These are phyloP conservation scores for Cryptophagus acutangulus DNA, from an alignment of 2,888 invertebrate genomes.

Conservation along the genomic window DNA sequence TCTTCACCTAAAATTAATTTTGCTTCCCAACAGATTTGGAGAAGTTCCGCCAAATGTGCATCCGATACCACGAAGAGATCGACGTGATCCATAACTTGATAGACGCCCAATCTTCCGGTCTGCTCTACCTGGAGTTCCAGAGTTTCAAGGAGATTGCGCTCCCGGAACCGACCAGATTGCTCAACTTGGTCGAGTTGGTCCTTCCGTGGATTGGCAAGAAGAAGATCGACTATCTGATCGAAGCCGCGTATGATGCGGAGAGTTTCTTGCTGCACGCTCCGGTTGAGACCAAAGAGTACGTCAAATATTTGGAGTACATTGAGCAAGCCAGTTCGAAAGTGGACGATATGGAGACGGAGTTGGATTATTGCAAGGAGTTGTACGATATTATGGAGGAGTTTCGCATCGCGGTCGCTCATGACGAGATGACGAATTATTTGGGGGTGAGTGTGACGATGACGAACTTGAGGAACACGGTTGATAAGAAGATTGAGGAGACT, in stretches of 20 bases:
- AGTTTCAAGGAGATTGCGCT: conserved; percentile 68
- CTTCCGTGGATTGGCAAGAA: conserved; percentile 67
- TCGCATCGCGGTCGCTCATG: conserved; percentile 64
- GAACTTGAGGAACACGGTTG: conserved; percentile 63
- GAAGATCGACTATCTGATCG: conserved; percentile 52
- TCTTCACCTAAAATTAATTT: neutral
- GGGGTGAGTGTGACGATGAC: conserved; percentile 60
- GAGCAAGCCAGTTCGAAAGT: conserved; percentile 63
- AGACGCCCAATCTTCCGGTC: conserved; percentile 64
- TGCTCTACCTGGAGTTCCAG: conserved; percentile 64
- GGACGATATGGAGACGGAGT: conserved; percentile 63
- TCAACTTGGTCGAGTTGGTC: conserved; percentile 58
- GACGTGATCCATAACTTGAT: conserved; percentile 62
- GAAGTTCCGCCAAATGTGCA: conserved; percentile 62
- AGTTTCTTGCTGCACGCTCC: conserved; percentile 62
- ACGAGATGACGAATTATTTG: conserved; percentile 62
- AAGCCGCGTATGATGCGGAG: conserved; percentile 61
- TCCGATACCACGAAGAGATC: conserved; percentile 65
- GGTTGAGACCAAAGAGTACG: conserved; percentile 65
- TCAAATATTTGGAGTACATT: conserved; percentile 65
- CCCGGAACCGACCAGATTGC: conserved; percentile 66
- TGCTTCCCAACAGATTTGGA: conserved; percentile 49
- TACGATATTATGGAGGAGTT: conserved; percentile 82
- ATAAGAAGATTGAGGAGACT: conserved; percentile 64
- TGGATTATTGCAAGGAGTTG: conserved; percentile 77